A percentile compares a stretch with the other conserved stretches of the same genome.
These are phyloP conservation scores for Montipora foliosa DNA, from an alignment of 64 coral and sea anemone genomes.

Conservation along the genomic window DNA sequence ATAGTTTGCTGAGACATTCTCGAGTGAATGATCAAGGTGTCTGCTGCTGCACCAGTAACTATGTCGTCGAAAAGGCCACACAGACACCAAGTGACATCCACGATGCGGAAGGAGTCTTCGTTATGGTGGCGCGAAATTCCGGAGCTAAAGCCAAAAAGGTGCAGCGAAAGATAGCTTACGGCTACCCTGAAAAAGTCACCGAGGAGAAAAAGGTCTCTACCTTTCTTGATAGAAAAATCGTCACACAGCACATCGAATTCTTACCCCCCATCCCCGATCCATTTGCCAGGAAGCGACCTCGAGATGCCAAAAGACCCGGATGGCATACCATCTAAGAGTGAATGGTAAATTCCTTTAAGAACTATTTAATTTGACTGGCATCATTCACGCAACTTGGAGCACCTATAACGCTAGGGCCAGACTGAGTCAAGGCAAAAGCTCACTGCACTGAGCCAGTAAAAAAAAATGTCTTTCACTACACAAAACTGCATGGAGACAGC, in stretches of 20 bases:
- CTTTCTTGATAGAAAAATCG: background rate
- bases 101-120: constrained; percentile 66
- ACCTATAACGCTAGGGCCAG: too few relatives aligned
- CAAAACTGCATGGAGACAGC: too few relatives aligned
- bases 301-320: constrained; percentile 33
- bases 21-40: background rate
- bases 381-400: too few relatives aligned
- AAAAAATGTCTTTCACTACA: too few relatives aligned
- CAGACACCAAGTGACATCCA: constrained; percentile 62
- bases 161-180: constrained; percentile 20
- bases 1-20: background rate
- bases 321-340: constrained; percentile 18
- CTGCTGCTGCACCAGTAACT: constrained; percentile 46
- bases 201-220: constrained; percentile 49
- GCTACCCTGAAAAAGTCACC: constrained; percentile 51
- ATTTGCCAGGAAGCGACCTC: constrained; percentile 46
- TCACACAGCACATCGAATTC: constrained; percentile 41
- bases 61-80: constrained; percentile 73
- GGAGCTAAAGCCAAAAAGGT: constrained; percentile 57
- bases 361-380: too few relatives aligned
- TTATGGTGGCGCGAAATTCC: constrained; percentile 49
- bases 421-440: too few relatives aligned
- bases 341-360: too few relatives aligned
- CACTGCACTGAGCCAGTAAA: too few relatives aligned
- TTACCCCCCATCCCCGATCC: constrained; percentile 70